Base-by-base conservation (phyloP, 2,113 vertebrate genomes). In the Panthera leo region DNA sequence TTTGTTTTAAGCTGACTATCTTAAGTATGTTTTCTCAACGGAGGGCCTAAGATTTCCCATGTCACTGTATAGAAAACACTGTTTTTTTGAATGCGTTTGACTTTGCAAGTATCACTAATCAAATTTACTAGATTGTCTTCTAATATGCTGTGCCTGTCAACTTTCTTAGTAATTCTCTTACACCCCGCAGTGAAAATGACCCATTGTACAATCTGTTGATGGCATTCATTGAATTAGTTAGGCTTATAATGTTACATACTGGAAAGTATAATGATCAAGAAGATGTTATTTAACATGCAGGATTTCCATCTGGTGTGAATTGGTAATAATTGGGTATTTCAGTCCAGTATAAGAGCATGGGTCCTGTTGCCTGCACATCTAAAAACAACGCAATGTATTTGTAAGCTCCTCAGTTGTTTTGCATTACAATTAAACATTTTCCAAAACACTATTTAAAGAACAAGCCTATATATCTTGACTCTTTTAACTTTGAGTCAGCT, bases 191-290 rank as follows among this genome's bases (percentile, higher is more conserved):
- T 73, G 97, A 95, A 98, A 97, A 97, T 97, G 91, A 94, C 98
- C 97, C 97, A 93, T 97, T 93, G 53, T 92, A 70, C 92, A 97
- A 94, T 98, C 94, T 96, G 93, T 96, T 97, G 80, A 94, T 95
- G 91, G 53, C 53, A 67, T 91, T 93, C 82, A 65, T 48, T 95
- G 96, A 95, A 96, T 93, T 92, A 88, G 94, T 94, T 94, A 96
- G 61, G 21, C 39, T 92, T 86, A 63, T 61, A 91, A 96, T 90
- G 70, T 94, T 63, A 87, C 86, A 92, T 70, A 75, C 39, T 96
- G 96, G 84, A 80, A 97, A 96, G 76, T 90, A 70, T 23, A 84
- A 7, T 91, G 70, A 96, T 86, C 42, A 83, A 55, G 95, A 97
- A 67, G 71, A 51, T 80, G 68, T 78, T 65, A 70, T 65, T 88